Evolutionary conservation across 2,113 vertebrate genomes (phyloP), one percentile per base, ranked within the genome.

Genomic region (Tautogolabrus adspersus): DNA sequence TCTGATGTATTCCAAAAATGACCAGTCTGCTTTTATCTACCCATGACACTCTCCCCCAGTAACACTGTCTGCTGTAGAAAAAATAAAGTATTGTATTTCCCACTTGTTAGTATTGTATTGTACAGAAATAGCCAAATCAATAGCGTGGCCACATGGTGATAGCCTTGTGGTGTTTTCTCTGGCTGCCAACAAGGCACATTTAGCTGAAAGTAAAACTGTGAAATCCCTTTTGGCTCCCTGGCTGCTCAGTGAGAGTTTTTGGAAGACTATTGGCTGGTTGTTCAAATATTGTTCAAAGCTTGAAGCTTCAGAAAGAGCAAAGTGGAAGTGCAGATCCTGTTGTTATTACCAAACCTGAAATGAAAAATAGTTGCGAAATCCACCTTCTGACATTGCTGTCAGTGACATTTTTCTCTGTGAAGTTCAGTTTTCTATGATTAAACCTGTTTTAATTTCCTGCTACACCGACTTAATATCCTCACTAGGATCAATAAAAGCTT

Each of bases 381-480:
- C 30, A 10, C 42, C 30, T 46, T 63, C 75, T 66, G 57, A 64
- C 3, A 2, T 57, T 19, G 21, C 34, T 74, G 19, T 15, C 64
- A 47, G 37, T 51, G 44, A 62, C 38, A 38, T 0, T 4, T n/a
- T 19, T 46, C 37, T 55, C 37, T 55, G 47, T 63, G 13, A 82
- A 74, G 68, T 76, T 70, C 40, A 4, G 19, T 42, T 79, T 86
- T 58, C 56, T 46, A 52, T 52, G 22, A 52, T 63, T 72, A 42
- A 47, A 21, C 19, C 34, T 58, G 62, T 64, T 75, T 87, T 91
- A 67, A 92, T 92, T 90, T 91, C 90, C 88, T 89, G 87, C 60
- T 58, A n/a, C 67, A 58, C 34, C 0, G 79, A 73, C 72, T 67
- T 81, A 88, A 90, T 91, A 84, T 90, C 82, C 84, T 72, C 22